These are phyloP conservation scores for Orgyia antiqua DNA, from an alignment of 2,888 invertebrate species.

Conservation along the genomic window DNA sequence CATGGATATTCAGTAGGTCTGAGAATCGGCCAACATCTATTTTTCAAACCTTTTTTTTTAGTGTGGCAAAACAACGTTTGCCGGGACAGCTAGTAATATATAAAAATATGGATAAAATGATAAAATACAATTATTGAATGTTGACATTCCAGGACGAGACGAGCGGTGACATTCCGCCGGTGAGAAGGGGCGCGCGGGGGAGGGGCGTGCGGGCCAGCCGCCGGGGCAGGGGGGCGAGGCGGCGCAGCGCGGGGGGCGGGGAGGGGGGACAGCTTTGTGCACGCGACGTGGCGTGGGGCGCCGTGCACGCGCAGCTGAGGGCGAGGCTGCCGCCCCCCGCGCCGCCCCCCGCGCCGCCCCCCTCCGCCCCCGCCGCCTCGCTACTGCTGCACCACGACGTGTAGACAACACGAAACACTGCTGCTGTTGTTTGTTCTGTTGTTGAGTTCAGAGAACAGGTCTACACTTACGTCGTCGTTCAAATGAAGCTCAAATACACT, in stretches of 20 bases:
- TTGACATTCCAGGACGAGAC: conserved; percentile 31
- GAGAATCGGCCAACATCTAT: too few relatives aligned
- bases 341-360: conserved; percentile 27
- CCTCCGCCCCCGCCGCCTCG: conserved; percentile 39
- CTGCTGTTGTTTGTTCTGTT: too few relatives aligned
- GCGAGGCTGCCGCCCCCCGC: conserved; percentile 28
- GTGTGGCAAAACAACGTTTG: too few relatives aligned
- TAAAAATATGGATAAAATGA: too few relatives aligned
- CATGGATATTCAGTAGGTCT: too few relatives aligned
- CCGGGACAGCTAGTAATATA: too few relatives aligned
- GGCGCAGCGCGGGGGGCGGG: conserved; percentile 3
- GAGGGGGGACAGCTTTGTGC: conserved; percentile 4
- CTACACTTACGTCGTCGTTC: not conserved
- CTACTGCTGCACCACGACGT: conserved; percentile 56
- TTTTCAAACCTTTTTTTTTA: too few relatives aligned
- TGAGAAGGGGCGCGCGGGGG: conserved; percentile 1
- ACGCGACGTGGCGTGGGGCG: conserved; percentile 48
- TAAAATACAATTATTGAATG: too few relatives aligned
- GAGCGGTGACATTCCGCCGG: conserved; percentile 5
- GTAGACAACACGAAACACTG: conserved; percentile 16
- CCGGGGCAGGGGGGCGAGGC: not conserved
- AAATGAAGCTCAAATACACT: too few relatives aligned
- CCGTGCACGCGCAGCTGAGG: conserved; percentile 59
- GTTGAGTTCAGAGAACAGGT: too few relatives aligned
- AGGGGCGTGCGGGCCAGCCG: conserved; percentile 8